Evolutionary conservation across 35 echinoderm and acorn worm species (phyloP), one percentile per base, ranked within the genome.

Genomic region (Holothuria glaberrima): DNA sequence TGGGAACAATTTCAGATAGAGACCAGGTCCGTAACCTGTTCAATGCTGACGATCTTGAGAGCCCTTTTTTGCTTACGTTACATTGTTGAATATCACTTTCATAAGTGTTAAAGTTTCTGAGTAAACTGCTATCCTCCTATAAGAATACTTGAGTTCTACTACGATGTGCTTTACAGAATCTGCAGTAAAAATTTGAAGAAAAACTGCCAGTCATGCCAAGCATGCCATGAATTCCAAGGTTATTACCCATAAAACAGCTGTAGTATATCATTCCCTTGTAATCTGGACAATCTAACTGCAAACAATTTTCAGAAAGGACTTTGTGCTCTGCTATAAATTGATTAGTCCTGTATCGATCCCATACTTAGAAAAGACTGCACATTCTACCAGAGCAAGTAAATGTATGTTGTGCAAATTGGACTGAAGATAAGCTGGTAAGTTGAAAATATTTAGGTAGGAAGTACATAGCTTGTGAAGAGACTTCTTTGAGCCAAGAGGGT

Each of bases 401-500:
- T 74, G 69, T n/a, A 89, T 74, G 24, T 75, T 71, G 22, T 74
- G 31, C 38, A 74, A 89, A 13, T 52, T 3, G 26, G 87, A 71
- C 48, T 89, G 87, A 75, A 89, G 71, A 21, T 89, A 32, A 24
- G 20, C 1, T 75, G 87, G 87, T 89, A 89, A 60, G 48, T 74
- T 57, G 20, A 74, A 62, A 52, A 74, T 28, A 58, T 56, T 89
- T 48, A 89, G 12, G 31, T 89, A 89, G 26, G 73, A 89, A 38
- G 87, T 66, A 89, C 45, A 58, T 60, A 75, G 12, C 58, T 89
- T 89, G 69, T 89, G 68, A 31, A 75, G 45, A 33, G 26, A n/a
- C 59, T 89, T 89, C 71, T 76, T 89, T 52, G 87, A 16, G 30
- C 87, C 68, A 18, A 89, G 50, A 21, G 87, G 87, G 54, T 89